These are phyloP conservation scores for Epinephelus coioides DNA, from an alignment of 2,797 vertebrate genomes.

Conservation along the genomic window DNA sequence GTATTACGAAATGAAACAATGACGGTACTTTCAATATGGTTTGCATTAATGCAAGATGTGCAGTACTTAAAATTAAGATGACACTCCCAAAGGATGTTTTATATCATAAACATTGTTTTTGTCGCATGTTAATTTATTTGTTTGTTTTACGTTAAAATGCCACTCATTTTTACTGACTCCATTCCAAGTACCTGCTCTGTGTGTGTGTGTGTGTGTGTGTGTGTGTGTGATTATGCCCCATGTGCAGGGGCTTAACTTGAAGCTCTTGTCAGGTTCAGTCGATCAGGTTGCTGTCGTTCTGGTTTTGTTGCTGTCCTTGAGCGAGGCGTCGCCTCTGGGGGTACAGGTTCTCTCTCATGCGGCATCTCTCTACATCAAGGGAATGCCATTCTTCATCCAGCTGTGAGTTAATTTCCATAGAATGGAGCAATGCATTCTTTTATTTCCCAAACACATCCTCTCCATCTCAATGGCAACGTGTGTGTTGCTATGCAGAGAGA, in stretches of 20 bases:
- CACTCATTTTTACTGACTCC: conserved; percentile 2
- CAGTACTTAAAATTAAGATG: not conserved
- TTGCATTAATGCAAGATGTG: not conserved
- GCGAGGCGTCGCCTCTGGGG: conserved; percentile 3
- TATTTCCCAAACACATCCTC: conserved; percentile 51
- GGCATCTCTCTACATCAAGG: conserved; percentile 47
- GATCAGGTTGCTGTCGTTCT: conserved; percentile 7
- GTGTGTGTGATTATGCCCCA: not conserved
- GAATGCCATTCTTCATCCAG: conserved; percentile 42
- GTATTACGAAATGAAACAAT: not conserved
- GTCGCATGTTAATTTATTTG: not conserved
- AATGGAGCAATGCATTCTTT: conserved; percentile 45
- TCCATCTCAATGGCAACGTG: conserved; percentile 39
- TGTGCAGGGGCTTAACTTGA: not conserved
- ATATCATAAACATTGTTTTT: not conserved
- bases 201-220: not conserved
- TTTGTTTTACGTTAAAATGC: not conserved
- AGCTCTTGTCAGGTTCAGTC: conserved; percentile 19
- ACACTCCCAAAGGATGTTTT: not conserved
- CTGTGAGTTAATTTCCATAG: conserved; percentile 50
- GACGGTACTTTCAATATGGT: not conserved
- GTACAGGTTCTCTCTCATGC: conserved; percentile 35
- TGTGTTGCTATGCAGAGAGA: conserved; percentile 49
- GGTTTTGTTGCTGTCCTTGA: conserved; percentile 38
- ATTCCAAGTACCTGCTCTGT: not conserved